phyloP scores from a whole-genome alignment of 2,797 vertebrate species.

The Podarcis siculus region DNA sequence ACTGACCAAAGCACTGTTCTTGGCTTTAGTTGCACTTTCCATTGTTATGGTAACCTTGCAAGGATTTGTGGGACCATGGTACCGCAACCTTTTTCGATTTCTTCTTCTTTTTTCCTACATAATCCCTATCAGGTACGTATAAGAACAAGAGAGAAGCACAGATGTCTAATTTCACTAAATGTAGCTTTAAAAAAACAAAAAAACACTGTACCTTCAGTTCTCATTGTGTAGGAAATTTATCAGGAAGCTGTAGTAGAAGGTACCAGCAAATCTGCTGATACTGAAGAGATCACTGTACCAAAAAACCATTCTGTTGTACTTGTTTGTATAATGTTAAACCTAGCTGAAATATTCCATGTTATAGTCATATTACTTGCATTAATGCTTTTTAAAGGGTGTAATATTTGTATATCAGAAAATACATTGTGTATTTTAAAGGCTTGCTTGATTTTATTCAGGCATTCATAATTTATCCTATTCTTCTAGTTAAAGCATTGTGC shows the following conservation, averaged over 20 bases:
- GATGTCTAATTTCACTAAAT: conserved; percentile 65
- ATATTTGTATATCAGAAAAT: conserved; percentile 43
- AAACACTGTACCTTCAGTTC: conserved; percentile 57
- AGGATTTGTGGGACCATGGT: conserved; percentile 94
- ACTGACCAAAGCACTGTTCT: conserved; percentile 94
- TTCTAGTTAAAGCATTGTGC: conserved; percentile 25
- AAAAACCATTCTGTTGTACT: conserved; percentile 60
- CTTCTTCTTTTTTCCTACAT: conserved; percentile 98
- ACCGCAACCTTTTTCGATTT: conserved; percentile 94
- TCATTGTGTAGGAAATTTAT: conserved; percentile 70
- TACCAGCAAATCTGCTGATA: conserved; percentile 64
- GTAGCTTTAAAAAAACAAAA: conserved; percentile 54
- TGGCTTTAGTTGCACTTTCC: conserved; percentile 91
- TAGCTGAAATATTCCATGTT: conserved; percentile 63
- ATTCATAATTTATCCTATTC: background rate
- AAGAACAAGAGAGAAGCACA: conserved; percentile 48
- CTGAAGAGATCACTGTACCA: conserved; percentile 58
- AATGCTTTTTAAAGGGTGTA: conserved; percentile 65
- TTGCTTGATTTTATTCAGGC: background rate
- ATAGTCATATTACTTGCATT: conserved; percentile 53
- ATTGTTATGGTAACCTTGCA: conserved; percentile 93
- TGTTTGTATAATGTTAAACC: conserved; percentile 58
- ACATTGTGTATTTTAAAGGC: conserved; percentile 33
- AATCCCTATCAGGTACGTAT: conserved; percentile 94
- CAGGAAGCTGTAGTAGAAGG: conserved; percentile 54